A percentile compares a stretch with the other conserved stretches of the same genome.
Conservation (phyloP, 2,888 invertebrate genomes). For the Allacma fusca region DNA sequence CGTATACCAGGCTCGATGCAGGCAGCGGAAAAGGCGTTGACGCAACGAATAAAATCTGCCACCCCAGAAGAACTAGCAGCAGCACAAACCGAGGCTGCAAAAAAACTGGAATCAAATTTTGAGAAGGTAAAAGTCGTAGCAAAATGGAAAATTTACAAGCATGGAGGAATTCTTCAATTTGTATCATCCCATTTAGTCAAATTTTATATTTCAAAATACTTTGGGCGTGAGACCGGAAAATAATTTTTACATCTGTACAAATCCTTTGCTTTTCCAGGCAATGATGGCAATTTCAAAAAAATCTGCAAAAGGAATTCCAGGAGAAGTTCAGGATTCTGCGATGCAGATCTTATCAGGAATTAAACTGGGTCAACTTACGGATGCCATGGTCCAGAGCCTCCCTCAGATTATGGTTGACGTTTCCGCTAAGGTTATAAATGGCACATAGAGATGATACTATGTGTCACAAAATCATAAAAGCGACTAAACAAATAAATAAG, state of each 20-base stretch:
- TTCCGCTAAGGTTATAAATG: constrained; percentile 1
- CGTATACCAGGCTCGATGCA: background rate
- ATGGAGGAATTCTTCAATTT: background rate
- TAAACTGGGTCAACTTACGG: constrained; percentile 48
- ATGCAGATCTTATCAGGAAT: constrained; percentile 45
- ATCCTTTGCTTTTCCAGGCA: constrained; percentile 34
- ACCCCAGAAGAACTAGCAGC: constrained; percentile 26
- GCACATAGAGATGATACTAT: background rate
- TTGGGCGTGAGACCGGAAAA: too few species aligned
- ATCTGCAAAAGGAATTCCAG: constrained; percentile 44
- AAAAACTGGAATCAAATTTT: constrained; percentile 36
- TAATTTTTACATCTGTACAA: too few species aligned
- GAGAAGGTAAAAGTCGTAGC: constrained; percentile 35
- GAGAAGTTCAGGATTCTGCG: constrained; percentile 44
- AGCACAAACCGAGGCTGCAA: constrained; percentile 27
- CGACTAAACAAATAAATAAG: too few species aligned
- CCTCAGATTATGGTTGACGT: constrained; percentile 47
- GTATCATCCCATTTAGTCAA: background rate
- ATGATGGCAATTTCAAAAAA: constrained; percentile 46
- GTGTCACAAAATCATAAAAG: background rate
- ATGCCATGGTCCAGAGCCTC: constrained; percentile 46
- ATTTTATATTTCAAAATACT: background rate
- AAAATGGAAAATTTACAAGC: too few species aligned
- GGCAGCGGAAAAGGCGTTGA: constrained; percentile 6
- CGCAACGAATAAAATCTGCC: constrained; percentile 23